These are phyloP conservation scores for Drosophila falleni DNA, from an alignment of 2,888 invertebrate genomes.

Conservation along the genomic window DNA sequence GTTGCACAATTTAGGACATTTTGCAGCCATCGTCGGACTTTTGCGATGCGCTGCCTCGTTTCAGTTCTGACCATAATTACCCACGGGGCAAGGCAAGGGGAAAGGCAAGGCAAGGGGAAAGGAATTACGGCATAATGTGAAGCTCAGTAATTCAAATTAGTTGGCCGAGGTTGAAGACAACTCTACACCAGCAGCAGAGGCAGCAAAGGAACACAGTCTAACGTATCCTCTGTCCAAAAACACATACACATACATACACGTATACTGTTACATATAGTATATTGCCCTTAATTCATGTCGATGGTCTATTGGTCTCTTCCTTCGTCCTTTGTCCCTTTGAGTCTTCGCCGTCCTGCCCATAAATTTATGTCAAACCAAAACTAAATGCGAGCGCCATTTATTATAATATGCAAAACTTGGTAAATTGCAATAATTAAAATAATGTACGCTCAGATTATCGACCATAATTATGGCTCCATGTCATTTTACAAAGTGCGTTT, in stretches of 20 bases:
- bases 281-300: constrained; percentile 23
- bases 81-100: constrained; percentile 16
- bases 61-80: constrained; percentile 72
- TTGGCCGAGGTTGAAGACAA: constrained; percentile 46
- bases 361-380: constrained; percentile 71
- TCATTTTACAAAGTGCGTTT: constrained; percentile 46
- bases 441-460: constrained; percentile 80
- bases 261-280: neutral
- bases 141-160: constrained; percentile 79
- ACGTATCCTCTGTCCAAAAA: neutral
- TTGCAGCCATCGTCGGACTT: constrained; percentile 44
- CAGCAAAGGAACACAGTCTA: constrained; percentile 1
- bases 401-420: constrained; percentile 78
- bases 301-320: constrained; percentile 1
- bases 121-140: constrained; percentile 37
- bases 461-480: constrained; percentile 67
- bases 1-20: constrained; percentile 79
- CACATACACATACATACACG: neutral
- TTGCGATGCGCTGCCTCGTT: constrained; percentile 19
- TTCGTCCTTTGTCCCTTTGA: neutral
- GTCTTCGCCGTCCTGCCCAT: constrained; percentile 19
- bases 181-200: neutral
- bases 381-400: constrained; percentile 68
- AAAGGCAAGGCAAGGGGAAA: neutral
- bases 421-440: constrained; percentile 81